Base-by-base conservation (phyloP, 2,888 invertebrate genomes). In the Leptura quadrifasciata region DNA sequence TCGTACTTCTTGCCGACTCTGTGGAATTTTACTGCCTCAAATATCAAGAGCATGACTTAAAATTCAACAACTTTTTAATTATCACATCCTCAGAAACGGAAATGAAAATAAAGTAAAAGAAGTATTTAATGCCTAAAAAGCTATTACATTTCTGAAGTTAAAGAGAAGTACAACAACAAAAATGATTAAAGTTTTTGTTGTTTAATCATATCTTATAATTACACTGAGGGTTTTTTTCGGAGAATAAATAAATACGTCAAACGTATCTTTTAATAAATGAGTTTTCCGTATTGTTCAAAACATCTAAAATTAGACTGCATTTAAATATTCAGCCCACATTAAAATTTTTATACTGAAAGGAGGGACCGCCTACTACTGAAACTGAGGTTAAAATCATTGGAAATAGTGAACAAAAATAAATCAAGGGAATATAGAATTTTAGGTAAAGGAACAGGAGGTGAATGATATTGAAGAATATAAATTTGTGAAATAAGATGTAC, bases 11-110 rank as follows among this genome's bases (percentile, higher is more conserved):
- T 20, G 57, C 20, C 20, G 3, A 57, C 10, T 57, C 20, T 21
- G 58, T 24, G 58, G 20, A 21, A 58, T 58, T 58, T 58, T 58
- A 21, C 58, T 20, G 12, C 58, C 15, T 58, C 18, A 58, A 21
- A 20, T 58, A 24, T 24, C 58, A 24, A 58, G 20, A 12, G 3
- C 24, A 58, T 58, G 24, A 8, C 20, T 20, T 58, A 24, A 58
- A 58, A 58, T 58, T 58, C 58, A 58, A 58, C 58, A 58, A 21
- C 58, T 58, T 58, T 58, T 58, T 58, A 58, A 58, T 58, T 58
- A 58, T 58, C 58, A 21, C 21, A 15, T 21, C 24, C 21, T 58
- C 15, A 24, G 58, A 58, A 58, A 3, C 24, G 58, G 24, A 58
- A 58, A 58, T 58, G 24, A 24, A 58, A 58, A 24, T 20, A 58